Percentiles rank a stretch among this genome's conserved stretches.
These are phyloP conservation scores for Acleris cristana DNA, from an alignment of 2,888 invertebrate genomes.

Conservation along the genomic window DNA sequence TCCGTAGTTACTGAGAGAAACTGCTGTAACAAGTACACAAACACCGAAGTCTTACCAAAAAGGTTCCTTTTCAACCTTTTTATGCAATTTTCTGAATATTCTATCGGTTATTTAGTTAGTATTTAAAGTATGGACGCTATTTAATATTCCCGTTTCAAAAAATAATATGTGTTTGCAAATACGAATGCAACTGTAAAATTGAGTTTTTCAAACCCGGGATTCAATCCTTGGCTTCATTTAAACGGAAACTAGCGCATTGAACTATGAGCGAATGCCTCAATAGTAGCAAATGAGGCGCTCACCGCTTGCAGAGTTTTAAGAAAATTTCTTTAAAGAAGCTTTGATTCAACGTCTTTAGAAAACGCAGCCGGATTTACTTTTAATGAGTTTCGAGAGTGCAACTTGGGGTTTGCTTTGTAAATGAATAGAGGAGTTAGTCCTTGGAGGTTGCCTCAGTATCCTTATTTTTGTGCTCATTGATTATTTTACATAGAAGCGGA, in stretches of 20 bases:
- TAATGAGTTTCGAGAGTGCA: conserved; percentile 80
- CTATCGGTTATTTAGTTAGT: no score
- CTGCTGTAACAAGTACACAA: no score
- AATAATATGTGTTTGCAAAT: conserved; percentile 9
- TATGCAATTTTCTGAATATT: no score
- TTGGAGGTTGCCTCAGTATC: conserved; percentile 47
- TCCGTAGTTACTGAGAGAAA: no score
- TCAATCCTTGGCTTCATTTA: conserved; percentile 66
- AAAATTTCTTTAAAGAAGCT: conserved; percentile 73
- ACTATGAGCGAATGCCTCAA: conserved; percentile 69
- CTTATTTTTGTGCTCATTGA: conserved; percentile 48
- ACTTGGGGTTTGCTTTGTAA: conserved; percentile 76
- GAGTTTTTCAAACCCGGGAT: conserved; percentile 54
- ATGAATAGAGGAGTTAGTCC: conserved; percentile 66
- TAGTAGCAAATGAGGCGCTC: conserved; percentile 80
- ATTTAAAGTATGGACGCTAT: no score
- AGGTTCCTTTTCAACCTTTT: no score
- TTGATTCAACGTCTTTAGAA: conserved; percentile 81
- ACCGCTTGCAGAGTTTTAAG: conserved; percentile 72
- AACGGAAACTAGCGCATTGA: conserved; percentile 63
- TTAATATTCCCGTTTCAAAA: no score
- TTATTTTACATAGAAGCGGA: conserved; percentile 14
- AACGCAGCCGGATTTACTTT: conserved; percentile 81
- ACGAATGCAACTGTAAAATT: conserved; percentile 37
- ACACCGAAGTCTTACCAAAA: no score